These are phyloP conservation scores for Chauna torquata DNA, from an alignment of 2,113 vertebrate genomes.

Conservation along the genomic window DNA sequence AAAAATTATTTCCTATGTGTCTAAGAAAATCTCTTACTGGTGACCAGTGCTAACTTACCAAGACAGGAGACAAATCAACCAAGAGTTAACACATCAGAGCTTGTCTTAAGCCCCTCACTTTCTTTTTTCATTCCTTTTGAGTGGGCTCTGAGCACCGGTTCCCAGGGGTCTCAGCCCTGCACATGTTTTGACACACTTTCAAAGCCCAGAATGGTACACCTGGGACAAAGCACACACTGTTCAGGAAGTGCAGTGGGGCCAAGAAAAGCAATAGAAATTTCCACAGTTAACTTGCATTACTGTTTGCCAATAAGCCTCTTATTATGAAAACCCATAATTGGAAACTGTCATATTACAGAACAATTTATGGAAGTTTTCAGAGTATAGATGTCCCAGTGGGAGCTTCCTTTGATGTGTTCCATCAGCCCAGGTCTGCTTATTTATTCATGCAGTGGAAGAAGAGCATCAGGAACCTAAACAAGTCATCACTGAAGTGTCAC, in stretches of 20 bases:
- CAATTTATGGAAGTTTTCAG: conserved; percentile 62
- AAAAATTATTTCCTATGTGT: not conserved
- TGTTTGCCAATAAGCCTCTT: conserved; percentile 71
- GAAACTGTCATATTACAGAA: conserved; percentile 63
- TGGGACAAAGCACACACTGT: conserved; percentile 80
- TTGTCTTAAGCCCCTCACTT: not conserved
- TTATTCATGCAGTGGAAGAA: conserved; percentile 28
- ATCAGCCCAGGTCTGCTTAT: conserved; percentile 40
- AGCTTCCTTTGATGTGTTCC: conserved; percentile 52
- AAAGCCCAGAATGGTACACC: conserved; percentile 83
- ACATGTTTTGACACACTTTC: conserved; percentile 80
- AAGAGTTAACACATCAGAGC: not conserved
- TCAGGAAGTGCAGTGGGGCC: conserved; percentile 81
- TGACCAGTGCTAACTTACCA: not conserved
- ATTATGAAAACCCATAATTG: conserved; percentile 65
- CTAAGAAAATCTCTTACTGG: not conserved
- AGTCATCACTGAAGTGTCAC: not conserved
- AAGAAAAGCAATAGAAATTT: conserved; percentile 89
- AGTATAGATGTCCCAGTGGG: not conserved
- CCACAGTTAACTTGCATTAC: conserved; percentile 78
- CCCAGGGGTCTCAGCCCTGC: conserved; percentile 69
- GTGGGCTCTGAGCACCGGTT: conserved; percentile 70
- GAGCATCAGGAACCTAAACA: conserved; percentile 1
- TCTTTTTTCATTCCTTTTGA: not conserved
- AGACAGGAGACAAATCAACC: not conserved